Percentiles rank a stretch among this genome's conserved stretches.
Evolutionary conservation across 2,888 invertebrate genomes (phyloP).

Genomic region (Ichneumon xanthorius): DNA sequence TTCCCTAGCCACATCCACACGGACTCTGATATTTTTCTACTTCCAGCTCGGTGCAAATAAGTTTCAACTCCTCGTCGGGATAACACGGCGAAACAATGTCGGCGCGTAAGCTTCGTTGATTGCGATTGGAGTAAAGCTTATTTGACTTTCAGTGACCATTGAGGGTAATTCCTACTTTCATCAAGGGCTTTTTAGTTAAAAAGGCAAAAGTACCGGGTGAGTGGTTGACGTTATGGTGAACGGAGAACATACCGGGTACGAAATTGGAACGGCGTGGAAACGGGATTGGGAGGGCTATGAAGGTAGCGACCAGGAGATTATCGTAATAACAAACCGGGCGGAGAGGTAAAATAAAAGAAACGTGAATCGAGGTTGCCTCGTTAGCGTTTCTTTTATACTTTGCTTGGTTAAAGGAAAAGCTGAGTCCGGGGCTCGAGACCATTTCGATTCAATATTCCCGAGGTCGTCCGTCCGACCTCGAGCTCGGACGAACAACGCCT

Average conservation of each 20-base stretch:
- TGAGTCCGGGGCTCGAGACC: constrained; percentile 39
- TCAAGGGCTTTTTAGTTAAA: constrained; percentile 5
- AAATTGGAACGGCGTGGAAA: constrained; percentile 18
- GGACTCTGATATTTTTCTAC: background rate
- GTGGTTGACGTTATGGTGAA: background rate
- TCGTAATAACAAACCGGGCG: constrained; percentile 58
- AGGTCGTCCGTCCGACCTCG: constrained; percentile 31
- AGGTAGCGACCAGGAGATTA: constrained; percentile 16
- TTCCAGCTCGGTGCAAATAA: background rate
- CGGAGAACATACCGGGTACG: background rate
- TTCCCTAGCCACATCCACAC: background rate
- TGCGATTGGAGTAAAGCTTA: background rate
- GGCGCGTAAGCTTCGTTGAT: background rate
- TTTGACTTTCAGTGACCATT: constrained; percentile 9
- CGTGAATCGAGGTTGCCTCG: constrained; percentile 54
- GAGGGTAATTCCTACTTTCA: constrained; percentile 8
- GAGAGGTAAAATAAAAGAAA: constrained; percentile 38
- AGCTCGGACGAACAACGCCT: constrained; percentile 27
- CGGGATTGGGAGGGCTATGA: constrained; percentile 14
- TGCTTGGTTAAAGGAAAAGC: constrained; percentile 50
- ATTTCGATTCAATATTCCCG: constrained; percentile 68
- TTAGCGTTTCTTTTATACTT: constrained; percentile 60
- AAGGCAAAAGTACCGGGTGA: background rate
- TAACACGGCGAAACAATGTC: background rate
- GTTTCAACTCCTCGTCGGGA: background rate